Base-by-base conservation (phyloP, 2,888 invertebrate genomes). In the Selenia dentaria region DNA sequence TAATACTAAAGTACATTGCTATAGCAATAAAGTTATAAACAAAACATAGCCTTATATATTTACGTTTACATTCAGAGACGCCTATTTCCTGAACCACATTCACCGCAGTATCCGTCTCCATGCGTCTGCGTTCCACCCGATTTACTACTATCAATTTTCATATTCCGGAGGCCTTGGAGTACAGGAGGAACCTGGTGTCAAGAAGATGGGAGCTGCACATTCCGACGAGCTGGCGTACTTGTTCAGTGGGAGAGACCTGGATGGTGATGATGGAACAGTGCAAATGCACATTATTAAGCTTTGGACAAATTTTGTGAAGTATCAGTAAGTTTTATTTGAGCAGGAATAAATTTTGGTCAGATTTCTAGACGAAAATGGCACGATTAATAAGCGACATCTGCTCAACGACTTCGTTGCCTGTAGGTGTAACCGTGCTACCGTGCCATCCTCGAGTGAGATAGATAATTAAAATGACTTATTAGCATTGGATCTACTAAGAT, bases 271-370 rank as follows among this genome's bases (percentile, higher is more conserved):
- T n/a, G 75, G 67, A 1, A 52, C 48, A 1, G 75, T 81, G 8
- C 83, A 83, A 39, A 54, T 59, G 10, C 65, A 65, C 16, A 37
- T 90, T 18, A 39, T 80, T 1, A 66, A 61, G 20, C 63, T 87
- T 22, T 90, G 89, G 89, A 73, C 79, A 0, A 83, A 82, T 53
- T 89, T 90, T 43, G 80, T 86, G 0, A 86, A 87, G 45, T 64
- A 80, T 58, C 66, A 87, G 90, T 89, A 51, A 79, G 85, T 76
- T 38, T 32, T 11, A 5, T 9, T 16, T 27, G 10, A n/a, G n/a
- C n/a, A n/a, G n/a, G n/a, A n/a, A n/a, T n/a, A n/a, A n/a, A n/a
- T n/a, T n/a, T n/a, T n/a, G n/a, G n/a, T n/a, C n/a, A n/a, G n/a
- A n/a, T n/a, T n/a, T n/a, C n/a, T n/a, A n/a, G n/a, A n/a, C n/a